Base-by-base conservation (phyloP, 1,140 invertebrate genomes). In the Drosophila pseudoobscura region DNA sequence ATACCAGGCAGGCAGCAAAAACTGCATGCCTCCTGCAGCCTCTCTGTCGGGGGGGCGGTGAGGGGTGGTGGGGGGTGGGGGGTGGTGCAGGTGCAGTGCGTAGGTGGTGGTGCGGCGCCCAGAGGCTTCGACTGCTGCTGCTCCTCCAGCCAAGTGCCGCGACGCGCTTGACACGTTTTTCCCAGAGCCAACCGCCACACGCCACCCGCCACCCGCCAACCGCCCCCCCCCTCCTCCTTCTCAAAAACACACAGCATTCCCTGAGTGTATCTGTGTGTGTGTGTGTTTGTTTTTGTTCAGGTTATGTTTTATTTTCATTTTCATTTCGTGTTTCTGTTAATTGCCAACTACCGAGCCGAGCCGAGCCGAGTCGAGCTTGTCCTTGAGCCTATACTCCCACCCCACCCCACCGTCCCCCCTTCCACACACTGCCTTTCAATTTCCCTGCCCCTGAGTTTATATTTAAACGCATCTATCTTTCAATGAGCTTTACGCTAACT, bases 391-490 rank as follows among this genome's bases (percentile, higher is more conserved):
- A 11, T 17, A 26, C 58, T 24, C 24, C 15, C 51, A 39, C 31
- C 22, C 8, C 31, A 8, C 17, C 31, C 9, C 4, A 3, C 9
- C 2, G 31, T 3, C 31, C 31, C 9, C 3, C 31, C 9, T 1
- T 35, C 3, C 9, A 11, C 9, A 20, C 41, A 1, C 1, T 3
- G 13, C 17, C 44, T 11, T 6, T 35, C 52, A 44, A 1, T 39
- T 26, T 7, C 39, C 2, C 24, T 35, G 62, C 5, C 43, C 7
- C 13, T 58, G 59, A 74, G 55, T 77, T 77, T 83, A 83, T 83
- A 84, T 83, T 83, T 84, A 83, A 83, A 83, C 71, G 75, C 76
- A 80, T 75, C 76, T 75, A 80, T 75, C 77, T 78, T 61, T 75
- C 46, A 57, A 57, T 50, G 60, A 58, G 49, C 26, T 52, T 46